Percentiles rank a stretch among this genome's conserved stretches.
Evolutionary conservation across 2,797 vertebrate species (phyloP).

Genomic region (Dallia pectoralis): DNA sequence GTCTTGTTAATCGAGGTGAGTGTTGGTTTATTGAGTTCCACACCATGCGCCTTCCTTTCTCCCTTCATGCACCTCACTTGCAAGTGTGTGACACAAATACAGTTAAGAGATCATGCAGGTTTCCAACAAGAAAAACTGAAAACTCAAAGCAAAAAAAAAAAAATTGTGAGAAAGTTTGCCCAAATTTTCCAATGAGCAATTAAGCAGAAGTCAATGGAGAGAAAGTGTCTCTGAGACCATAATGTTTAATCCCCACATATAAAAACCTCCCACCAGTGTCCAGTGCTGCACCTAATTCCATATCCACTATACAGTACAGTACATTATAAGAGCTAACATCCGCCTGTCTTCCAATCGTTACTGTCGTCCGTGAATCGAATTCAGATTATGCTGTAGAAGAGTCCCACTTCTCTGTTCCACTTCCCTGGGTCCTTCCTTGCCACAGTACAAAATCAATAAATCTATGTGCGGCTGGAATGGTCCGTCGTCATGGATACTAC

Average conservation of each 20-base stretch:
- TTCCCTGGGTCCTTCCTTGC: conserved; percentile 48
- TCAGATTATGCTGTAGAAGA: conserved; percentile 57
- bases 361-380: conserved; percentile 71
- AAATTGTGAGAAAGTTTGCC: conserved; percentile 69
- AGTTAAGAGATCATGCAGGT: conserved; percentile 36
- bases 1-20: no score
- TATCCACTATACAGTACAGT: conserved; percentile 61
- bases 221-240: conserved; percentile 46
- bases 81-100: conserved; percentile 36
- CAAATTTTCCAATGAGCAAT: conserved; percentile 66
- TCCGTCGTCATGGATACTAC: conserved; percentile 34
- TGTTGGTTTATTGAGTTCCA: no score
- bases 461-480: conserved; percentile 58
- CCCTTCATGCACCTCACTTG: no score
- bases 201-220: conserved; percentile 58
- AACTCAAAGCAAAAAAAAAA: conserved; percentile 46
- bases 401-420: conserved; percentile 25
- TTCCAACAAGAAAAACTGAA: conserved; percentile 52
- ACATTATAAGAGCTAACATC: conserved; percentile 27
- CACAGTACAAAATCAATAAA: conserved; percentile 46
- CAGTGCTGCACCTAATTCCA: conserved; percentile 54
- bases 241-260: conserved; percentile 63
- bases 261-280: conserved; percentile 67
- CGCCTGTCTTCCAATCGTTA: conserved; percentile 56
- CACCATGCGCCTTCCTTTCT: no score